Base-by-base conservation (phyloP, 2,113 vertebrate genomes). In the Oncorhynchus keta region DNA sequence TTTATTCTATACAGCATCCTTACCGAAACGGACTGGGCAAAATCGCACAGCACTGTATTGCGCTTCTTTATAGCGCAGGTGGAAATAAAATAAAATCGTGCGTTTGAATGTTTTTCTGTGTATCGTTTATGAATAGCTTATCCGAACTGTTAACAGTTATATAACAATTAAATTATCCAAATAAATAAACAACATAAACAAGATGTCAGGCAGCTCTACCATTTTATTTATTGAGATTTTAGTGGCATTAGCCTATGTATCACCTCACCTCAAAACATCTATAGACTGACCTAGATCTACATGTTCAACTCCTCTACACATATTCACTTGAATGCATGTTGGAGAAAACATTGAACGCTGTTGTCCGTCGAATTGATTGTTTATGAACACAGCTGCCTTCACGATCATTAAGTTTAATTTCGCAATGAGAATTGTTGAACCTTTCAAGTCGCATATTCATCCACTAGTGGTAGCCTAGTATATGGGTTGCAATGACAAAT, bases 61-160 rank as follows among this genome's bases (percentile, higher is more conserved):
- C 64, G 3, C 22, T 45, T 55, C 12, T 55, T 30, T 28, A 20
- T 59, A 49, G 12, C 24, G 48, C 61, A 64, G 59, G 12, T 71
- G 75, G 61, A 26, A 59, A 9, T n/a, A 62, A 65, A 64, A 48
- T 59, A 20, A 35, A 65, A n/a, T 20, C 65, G 13, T 71, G 80
- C 78, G 78, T 76, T 78, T 2, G 48, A 48, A 18, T 75, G 78
- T 79, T 79, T 73, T 71, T 68, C 62, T n/a, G 62, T 65, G 30
- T 72, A 5, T 74, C 8, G 14, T 0, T 68, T 11, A 45, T 24
- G 26, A 65, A 22, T 65, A 22, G 1, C 62, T 68, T 32, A 35
- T n/a, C 67, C 30, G 59, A 62, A 22, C 7, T 22, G 59, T 8
- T 62, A 12, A 45, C 39, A 16, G 14, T 18, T 14, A 4, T 18